Evolutionary conservation across 2,113 vertebrate species (phyloP), one percentile per base, ranked within the genome.

Genomic region (Limanda limanda): DNA sequence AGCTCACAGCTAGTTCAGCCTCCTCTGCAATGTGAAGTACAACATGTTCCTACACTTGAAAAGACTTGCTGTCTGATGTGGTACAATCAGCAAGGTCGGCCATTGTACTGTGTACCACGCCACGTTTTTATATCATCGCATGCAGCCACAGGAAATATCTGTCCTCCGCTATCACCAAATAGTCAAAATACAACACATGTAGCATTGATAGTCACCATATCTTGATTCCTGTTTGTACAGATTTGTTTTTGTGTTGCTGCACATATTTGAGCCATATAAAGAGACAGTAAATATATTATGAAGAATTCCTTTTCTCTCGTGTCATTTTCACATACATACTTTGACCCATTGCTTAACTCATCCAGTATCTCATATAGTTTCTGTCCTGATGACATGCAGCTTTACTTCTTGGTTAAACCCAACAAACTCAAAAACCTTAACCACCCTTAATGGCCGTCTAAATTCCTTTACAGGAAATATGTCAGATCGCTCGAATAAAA

Each of bases 81-180:
- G 54, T 65, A 63, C 65, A 73, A 77, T 86, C 73, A 82, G 71
- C 80, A 86, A 89, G 84, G 86, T 86, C 81, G 70, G 67, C 15
- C 62, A 55, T 31, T 68, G 14, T 64, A 1, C 71, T 40, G 17
- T 59, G 74, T 14, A 9, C 37, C 40, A 18, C 45, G 12, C 1
- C 31, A 40, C 54, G 25, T 59, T 81, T n/a, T 31, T 20, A n/a
- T 47, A 66, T 67, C 71, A 69, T 14, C 27, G 31, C 24, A 60
- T 17, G 42, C 51, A 51, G 55, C 55, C 1, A 3, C 59, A 5
- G 57, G 23, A 13, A 77, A 70, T 71, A 24, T 66, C 5, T 64
- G 42, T 57, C 64, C 66, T 74, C 4, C 6, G 1, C 70, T 52
- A 37, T 61, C 24, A 24, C 14, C 21, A 24, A 20, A 56, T 56